phyloP scores from a whole-genome alignment of 2,888 invertebrate species.

The Athripsodes cinereus region DNA sequence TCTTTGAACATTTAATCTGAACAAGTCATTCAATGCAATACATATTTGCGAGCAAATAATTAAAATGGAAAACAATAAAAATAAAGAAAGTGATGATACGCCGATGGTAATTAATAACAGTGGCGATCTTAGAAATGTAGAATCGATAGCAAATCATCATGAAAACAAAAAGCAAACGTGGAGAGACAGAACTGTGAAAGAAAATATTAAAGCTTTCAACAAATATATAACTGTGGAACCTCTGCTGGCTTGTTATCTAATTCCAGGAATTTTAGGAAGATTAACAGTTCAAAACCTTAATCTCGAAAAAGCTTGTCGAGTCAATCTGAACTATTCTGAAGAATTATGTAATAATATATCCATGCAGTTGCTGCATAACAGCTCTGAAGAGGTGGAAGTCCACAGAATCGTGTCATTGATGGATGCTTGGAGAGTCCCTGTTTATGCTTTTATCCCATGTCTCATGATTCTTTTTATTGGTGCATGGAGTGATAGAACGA shows the following conservation, averaged over 20 bases:
- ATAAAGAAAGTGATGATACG: too few species aligned
- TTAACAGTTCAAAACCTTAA: constrained; percentile 77
- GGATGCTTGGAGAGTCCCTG: constrained; percentile 50
- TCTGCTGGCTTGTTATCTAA: constrained; percentile 55
- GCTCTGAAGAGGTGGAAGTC: constrained; percentile 56
- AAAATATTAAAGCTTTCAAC: too few species aligned
- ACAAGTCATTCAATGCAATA: too few species aligned
- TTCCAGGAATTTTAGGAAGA: constrained; percentile 58
- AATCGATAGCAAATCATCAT: too few species aligned
- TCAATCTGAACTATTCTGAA: constrained; percentile 64
- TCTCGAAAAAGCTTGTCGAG: constrained; percentile 78
- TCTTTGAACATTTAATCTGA: too few species aligned
- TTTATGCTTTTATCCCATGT: constrained; percentile 50
- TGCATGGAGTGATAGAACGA: constrained; percentile 56
- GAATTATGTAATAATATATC: constrained; percentile 68
- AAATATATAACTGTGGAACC: constrained; percentile 58
- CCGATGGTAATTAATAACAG: too few species aligned
- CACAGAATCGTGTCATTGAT: constrained; percentile 50
- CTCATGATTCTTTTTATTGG: constrained; percentile 52
- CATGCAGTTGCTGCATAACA: constrained; percentile 59
- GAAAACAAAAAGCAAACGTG: too few species aligned
- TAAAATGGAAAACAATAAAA: too few species aligned
- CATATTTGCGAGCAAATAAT: too few species aligned
- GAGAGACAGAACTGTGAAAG: too few species aligned
- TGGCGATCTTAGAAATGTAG: too few species aligned